These are phyloP conservation scores for Lepidurus packardi DNA, from an alignment of 1,140 invertebrate genomes.

Conservation along the genomic window DNA sequence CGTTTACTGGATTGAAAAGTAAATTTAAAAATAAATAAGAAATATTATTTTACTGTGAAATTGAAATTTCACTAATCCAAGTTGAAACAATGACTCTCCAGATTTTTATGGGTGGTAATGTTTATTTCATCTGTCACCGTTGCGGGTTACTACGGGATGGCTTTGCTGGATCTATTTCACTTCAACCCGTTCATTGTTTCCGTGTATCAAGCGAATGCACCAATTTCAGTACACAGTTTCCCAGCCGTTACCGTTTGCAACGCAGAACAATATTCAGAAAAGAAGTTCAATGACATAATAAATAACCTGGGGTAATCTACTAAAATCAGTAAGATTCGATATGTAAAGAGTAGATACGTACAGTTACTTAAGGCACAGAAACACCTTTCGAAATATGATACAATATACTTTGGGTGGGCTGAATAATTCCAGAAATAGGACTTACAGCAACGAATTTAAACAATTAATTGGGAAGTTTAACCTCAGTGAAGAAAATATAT, in stretches of 20 bases:
- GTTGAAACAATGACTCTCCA: not conserved
- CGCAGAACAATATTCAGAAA: constrained; percentile 53
- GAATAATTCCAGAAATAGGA: too few species aligned
- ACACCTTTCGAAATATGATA: too few species aligned
- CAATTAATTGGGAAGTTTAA: too few species aligned
- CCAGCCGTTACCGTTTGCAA: constrained; percentile 63
- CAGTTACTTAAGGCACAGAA: too few species aligned
- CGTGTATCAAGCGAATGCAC: constrained; percentile 59
- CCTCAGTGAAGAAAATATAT: too few species aligned
- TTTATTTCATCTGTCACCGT: constrained; percentile 10
- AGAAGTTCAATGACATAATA: not conserved
- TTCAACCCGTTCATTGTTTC: constrained; percentile 37
- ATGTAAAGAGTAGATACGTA: too few species aligned
- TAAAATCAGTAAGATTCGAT: not conserved
- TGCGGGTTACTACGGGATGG: not conserved
- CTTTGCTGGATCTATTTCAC: not conserved
- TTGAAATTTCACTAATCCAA: too few species aligned
- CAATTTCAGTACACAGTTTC: constrained; percentile 63
- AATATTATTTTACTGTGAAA: too few species aligned
- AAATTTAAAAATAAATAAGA: not conserved
- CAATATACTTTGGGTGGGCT: too few species aligned
- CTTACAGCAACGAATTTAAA: too few species aligned
- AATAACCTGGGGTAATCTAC: not conserved
- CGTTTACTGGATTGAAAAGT: constrained; percentile 23
- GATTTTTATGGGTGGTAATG: not conserved